Evolutionary conservation across 2,797 vertebrate genomes (phyloP).

Genomic region (Pseudochromis fuscus): DNA sequence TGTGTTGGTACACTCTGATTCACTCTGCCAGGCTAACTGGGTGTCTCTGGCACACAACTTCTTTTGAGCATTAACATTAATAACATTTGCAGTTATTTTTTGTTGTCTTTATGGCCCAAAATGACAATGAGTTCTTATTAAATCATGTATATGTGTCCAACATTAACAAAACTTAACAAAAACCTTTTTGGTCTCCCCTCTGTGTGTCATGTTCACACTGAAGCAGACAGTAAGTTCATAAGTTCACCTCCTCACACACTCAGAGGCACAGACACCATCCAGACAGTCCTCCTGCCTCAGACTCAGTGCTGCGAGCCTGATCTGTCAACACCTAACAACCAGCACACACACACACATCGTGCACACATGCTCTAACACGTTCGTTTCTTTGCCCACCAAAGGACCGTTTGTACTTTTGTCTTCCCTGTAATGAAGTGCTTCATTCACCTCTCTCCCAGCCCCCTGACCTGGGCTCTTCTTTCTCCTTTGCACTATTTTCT

Average conservation of each 20-base stretch:
- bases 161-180: not conserved
- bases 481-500: conserved; percentile 44
- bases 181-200: too few relatives aligned
- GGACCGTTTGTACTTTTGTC: not conserved
- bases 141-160: not conserved
- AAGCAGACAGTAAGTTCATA: conserved; percentile 30
- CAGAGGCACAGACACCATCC: conserved; percentile 22
- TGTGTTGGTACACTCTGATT: conserved; percentile 33
- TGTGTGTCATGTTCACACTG: not conserved
- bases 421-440: conserved; percentile 8
- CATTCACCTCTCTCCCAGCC: not conserved
- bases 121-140: not conserved
- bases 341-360: conserved; percentile 6
- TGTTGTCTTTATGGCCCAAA: not conserved
- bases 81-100: conserved; percentile 18
- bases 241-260: conserved; percentile 31
- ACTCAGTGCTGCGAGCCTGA: conserved; percentile 29
- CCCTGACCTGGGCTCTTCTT: not conserved
- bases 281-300: conserved; percentile 41
- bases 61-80: not conserved
- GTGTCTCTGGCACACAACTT: conserved; percentile 17
- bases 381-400: not conserved
- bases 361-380: not conserved
- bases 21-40: conserved; percentile 25
- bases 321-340: conserved; percentile 41